Base-by-base conservation (phyloP, 2,888 invertebrate species). In the Agrilus mali region DNA sequence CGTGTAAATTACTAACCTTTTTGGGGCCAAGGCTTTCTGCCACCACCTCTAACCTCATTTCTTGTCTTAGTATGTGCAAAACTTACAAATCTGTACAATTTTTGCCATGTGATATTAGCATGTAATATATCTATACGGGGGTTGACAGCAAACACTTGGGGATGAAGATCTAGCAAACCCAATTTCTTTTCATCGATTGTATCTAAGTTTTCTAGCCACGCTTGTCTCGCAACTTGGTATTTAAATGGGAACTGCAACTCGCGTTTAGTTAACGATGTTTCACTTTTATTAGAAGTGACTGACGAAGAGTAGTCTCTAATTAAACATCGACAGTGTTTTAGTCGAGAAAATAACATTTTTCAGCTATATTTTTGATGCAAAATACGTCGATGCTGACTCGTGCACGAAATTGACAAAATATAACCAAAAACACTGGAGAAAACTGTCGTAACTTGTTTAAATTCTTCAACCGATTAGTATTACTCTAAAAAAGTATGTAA, bases 21-120 rank as follows among this genome's bases (percentile, higher is more conserved):
- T 62, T 98, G 98, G 1, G 89, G 90, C 94, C 95, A 96, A 0
- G 97, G 97, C 58, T 98, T 97, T 20, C 76, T 73, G 0, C 92
- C 92, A 41, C 94, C 90, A 33, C 95, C 95, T 38, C 78, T 70
- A 43, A 87, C 81, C 70, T 98, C 97, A 1, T 86, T 83, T 43
- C 89, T 72, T 0, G 81, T 78, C 62, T 86, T 84, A 2, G 83
- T 75, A 55, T 84, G 74, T 1, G 81, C 82, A 71, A 82, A 90
- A 54, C 83, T 80, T 65, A 96, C 86, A 69, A 71, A 80, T 61
- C 80, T 75, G 63, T 90, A 94, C 50, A 80, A 72, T 49, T 56
- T 69, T 63, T 96, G 95, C 95, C 96, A 96, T 40, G 70, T 66
- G 17, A 90, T 69, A 71, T 97, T 97, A 50, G 79, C 74, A 50